Evolutionary conservation across 2,113 vertebrate species (phyloP), one percentile per base, ranked within the genome.

Genomic region (Hippocampus barbouri): DNA sequence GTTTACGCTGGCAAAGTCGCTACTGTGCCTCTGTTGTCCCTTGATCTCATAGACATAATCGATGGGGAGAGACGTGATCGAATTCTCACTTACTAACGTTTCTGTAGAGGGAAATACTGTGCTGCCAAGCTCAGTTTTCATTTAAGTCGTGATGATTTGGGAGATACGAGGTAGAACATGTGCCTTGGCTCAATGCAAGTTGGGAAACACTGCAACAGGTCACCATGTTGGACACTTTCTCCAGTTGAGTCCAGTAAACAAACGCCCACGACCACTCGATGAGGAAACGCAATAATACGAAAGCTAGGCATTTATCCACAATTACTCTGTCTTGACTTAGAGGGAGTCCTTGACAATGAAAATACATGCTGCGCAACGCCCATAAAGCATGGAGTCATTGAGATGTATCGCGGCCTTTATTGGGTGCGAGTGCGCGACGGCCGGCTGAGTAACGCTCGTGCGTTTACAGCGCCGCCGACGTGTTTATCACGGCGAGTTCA

Each of bases 401-500:
- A 66, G 63, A 66, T 66, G 63, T 66, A 66, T 47, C 3, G 63
- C n/a, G 23, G n/a, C 63, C 23, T 66, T 66, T 66, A 45, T 66
- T 47, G 63, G 12, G 63, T 16, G 63, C 4, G 63, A 41, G 21
- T 6, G 40, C 40, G 38, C n/a, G 62, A 23, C n/a, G 21, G 62
- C 47, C 63, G 40, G 41, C 63, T 45, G 63, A 66, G 63, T 66
- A 66, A 25, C 41, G 27, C n/a, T 45, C 57, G n/a, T 8, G 41
- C 12, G 41, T 66, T 47, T 47, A 47, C 63, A 18, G 41, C 63
- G 25, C 23, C 12, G 41, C 63, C 15, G 63, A 66, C 63, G 15
- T 16, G 11, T 66, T 66, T 66, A 47, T 66, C 41, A 4, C 41
- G 63, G 12, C 63, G 8, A 45, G 14, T 47, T 66, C 25, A 66